phyloP scores from a whole-genome alignment of 2,888 invertebrate species.

The Caradrina kadenii region DNA sequence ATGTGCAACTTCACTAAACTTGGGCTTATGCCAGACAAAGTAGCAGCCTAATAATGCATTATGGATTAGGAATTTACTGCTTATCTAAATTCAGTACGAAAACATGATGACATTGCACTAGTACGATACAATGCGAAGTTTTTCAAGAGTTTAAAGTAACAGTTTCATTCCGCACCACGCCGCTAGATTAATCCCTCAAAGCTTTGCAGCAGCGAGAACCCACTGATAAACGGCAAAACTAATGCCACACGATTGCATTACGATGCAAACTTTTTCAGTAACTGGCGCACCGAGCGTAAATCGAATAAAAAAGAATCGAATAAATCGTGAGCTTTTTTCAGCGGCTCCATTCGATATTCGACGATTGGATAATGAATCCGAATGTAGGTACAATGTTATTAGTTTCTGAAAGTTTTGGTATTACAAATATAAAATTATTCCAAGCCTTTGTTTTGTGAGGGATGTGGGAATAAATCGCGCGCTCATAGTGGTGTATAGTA shows the following conservation, averaged over 20 bases:
- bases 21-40: slow-evolving; percentile 72
- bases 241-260: slow-evolving; percentile 88
- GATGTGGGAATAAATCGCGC: slow-evolving; percentile 65
- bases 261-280: slow-evolving; percentile 89
- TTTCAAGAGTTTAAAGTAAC: slow-evolving; percentile 74
- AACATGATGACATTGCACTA: slow-evolving; percentile 65
- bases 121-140: slow-evolving; percentile 68
- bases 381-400: slow-evolving; percentile 75
- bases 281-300: slow-evolving; percentile 80
- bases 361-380: slow-evolving; percentile 83
- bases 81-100: slow-evolving; percentile 72
- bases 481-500: slow-evolving; percentile 62
- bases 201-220: slow-evolving; percentile 82
- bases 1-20: slow-evolving; percentile 69
- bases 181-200: slow-evolving; percentile 88
- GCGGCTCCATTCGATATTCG: slow-evolving; percentile 77
- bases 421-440: slow-evolving; percentile 64
- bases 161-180: slow-evolving; percentile 78
- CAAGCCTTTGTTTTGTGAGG: slow-evolving; percentile 65
- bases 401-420: slow-evolving; percentile 67
- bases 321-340: slow-evolving; percentile 84
- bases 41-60: slow-evolving; percentile 74
- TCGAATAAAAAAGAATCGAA: slow-evolving; percentile 83
- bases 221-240: slow-evolving; percentile 88
- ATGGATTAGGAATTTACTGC: slow-evolving; percentile 72